Conservation (phyloP, 2,113 vertebrate species). For the Zapus hudsonius region DNA sequence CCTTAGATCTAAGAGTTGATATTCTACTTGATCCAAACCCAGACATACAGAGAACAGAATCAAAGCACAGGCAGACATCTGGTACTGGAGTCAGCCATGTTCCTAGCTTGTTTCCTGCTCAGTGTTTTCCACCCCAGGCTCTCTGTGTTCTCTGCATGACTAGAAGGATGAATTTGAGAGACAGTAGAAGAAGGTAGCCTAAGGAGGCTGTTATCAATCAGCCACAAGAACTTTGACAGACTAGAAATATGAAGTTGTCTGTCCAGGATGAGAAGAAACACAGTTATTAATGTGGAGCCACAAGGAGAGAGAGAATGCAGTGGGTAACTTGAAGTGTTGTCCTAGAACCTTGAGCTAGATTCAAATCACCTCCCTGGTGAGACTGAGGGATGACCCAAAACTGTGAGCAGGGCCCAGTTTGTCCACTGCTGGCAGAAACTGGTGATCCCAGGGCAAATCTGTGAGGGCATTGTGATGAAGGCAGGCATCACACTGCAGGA, state of each 20-base stretch:
- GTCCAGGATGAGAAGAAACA: not conserved
- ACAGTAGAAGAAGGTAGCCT: not conserved
- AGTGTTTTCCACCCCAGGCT: not conserved
- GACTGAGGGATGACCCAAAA: not conserved
- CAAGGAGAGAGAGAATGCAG: not conserved
- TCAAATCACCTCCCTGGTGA: not conserved
- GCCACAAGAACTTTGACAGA: not conserved
- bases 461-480: not conserved
- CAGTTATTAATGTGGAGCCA: not conserved
- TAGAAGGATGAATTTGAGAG: not conserved
- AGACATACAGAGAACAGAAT: not conserved
- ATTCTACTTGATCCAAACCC: not conserved
- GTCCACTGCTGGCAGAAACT: not conserved
- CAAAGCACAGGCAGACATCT: not conserved
- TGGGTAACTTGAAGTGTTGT: not conserved
- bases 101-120: not conserved
- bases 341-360: not conserved
- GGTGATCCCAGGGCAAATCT: not conserved
- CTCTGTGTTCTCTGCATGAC: not conserved
- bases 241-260: not conserved
- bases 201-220: not conserved
- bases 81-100: not conserved
- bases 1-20: not conserved
- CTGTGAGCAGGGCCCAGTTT: not conserved
- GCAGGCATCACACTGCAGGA: not conserved